Evolutionary conservation across 2,888 invertebrate genomes (phyloP).

Genomic region (Brachyopa scutellaris): DNA sequence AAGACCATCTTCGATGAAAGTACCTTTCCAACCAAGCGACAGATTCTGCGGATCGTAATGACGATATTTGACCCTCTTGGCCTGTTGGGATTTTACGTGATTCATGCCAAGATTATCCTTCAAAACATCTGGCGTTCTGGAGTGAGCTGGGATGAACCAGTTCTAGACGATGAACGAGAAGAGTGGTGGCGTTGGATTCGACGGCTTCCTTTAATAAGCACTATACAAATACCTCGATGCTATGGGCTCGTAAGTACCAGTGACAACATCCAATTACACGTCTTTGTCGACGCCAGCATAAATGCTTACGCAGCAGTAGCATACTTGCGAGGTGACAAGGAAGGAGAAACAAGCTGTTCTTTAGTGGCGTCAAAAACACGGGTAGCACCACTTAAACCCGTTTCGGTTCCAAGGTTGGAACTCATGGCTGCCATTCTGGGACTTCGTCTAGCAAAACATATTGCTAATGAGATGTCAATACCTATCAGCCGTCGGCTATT

Average conservation of each 20-base stretch:
- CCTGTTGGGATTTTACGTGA: constrained; percentile 1
- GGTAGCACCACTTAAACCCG: constrained; percentile 28
- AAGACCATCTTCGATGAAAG: background rate
- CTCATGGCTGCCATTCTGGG: constrained; percentile 19
- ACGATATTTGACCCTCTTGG: constrained; percentile 6
- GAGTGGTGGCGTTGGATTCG: constrained; percentile 22
- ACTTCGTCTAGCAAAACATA: constrained; percentile 4
- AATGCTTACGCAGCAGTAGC: constrained; percentile 19
- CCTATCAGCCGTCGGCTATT: constrained; percentile 18
- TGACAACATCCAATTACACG: constrained; percentile 17
- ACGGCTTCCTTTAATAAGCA: background rate
- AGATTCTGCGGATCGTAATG: constrained; percentile 8
- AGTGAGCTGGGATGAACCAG: constrained; percentile 9
- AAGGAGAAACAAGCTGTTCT: background rate
- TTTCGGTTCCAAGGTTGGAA: constrained; percentile 42
- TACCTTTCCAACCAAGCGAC: background rate
- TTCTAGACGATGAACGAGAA: constrained; percentile 1
- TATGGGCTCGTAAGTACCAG: background rate
- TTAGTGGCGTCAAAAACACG: constrained; percentile 9
- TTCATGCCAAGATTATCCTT: constrained; percentile 9
- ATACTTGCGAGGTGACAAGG: background rate
- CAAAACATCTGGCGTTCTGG: constrained; percentile 36
- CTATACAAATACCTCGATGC: constrained; percentile 10
- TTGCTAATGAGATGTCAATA: constrained; percentile 16
- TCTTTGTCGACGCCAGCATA: constrained; percentile 10